phyloP scores from a whole-genome alignment of 2,113 vertebrate genomes.

The Pagrus major region DNA sequence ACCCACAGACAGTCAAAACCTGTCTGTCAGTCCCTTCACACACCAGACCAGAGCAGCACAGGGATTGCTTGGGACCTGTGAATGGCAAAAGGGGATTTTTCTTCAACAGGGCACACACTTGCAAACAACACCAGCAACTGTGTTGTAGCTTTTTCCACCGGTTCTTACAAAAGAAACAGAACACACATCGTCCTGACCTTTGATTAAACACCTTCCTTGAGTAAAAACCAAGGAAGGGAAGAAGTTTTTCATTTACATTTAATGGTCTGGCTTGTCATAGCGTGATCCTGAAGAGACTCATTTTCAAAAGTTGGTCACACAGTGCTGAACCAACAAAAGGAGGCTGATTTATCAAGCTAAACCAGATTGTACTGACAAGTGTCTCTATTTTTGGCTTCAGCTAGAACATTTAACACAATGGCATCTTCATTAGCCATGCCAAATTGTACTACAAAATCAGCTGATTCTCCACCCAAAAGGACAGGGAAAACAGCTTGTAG shows the following conservation, averaged over 20 bases:
- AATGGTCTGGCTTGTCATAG: constrained; percentile 65
- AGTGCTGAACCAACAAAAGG: constrained; percentile 39
- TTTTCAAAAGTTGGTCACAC: constrained; percentile 48
- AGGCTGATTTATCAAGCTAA: constrained; percentile 54
- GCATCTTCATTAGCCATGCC: constrained; percentile 57
- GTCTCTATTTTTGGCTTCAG: constrained; percentile 76
- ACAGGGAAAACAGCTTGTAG: constrained; percentile 44
- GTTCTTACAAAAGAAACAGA: constrained; percentile 61
- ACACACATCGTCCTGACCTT: constrained; percentile 60
- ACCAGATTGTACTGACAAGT: constrained; percentile 65
- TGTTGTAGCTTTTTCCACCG: constrained; percentile 32
- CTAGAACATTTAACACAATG: constrained; percentile 69
- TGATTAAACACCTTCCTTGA: constrained; percentile 49
- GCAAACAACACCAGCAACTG: constrained; percentile 41
- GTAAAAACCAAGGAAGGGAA: constrained; percentile 56
- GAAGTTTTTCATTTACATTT: constrained; percentile 15
- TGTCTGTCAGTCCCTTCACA: constrained; percentile 68
- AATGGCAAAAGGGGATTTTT: constrained; percentile 65
- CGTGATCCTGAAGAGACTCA: constrained; percentile 62
- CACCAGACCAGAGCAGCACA: constrained; percentile 72
- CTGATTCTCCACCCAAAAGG: constrained; percentile 28
- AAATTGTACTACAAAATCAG: constrained; percentile 63
- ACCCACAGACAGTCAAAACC: constrained; percentile 66
- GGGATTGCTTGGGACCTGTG: constrained; percentile 82
- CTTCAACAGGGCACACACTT: constrained; percentile 42